Evolutionary conservation across 2,888 invertebrate genomes (phyloP).

Genomic region (Andrena dorsata): DNA sequence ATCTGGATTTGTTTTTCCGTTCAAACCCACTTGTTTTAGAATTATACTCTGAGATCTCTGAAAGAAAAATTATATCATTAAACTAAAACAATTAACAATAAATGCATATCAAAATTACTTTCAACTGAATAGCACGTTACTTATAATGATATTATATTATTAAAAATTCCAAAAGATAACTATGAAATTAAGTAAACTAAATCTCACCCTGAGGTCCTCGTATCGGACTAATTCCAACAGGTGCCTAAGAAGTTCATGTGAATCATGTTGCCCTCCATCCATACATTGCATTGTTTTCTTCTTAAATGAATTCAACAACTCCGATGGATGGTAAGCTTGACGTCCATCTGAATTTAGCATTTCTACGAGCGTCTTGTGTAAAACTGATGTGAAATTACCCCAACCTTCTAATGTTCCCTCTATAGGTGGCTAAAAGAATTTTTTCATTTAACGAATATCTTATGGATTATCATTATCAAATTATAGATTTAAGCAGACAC

Average conservation of each 20-base stretch:
- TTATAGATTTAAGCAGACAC: no score
- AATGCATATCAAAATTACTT: neutral
- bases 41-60: conserved; percentile 94
- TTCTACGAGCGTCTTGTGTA: conserved; percentile 90
- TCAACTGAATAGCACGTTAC: neutral
- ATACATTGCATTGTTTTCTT: conserved; percentile 93
- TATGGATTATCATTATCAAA: neutral
- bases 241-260: conserved; percentile 97
- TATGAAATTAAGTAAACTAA: neutral
- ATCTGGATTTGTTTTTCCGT: conserved; percentile 90
- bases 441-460: neutral
- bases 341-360: conserved; percentile 88
- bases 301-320: conserved; percentile 88
- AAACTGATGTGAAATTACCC: conserved; percentile 89
- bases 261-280: conserved; percentile 98
- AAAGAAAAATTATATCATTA: conserved; percentile 72
- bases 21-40: conserved; percentile 91
- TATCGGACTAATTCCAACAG: conserved; percentile 94
- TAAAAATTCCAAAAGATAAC: no score
- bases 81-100: neutral
- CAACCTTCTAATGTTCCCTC: conserved; percentile 89
- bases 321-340: conserved; percentile 89
- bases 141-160: no score
- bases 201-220: conserved; percentile 86
- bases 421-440: conserved; percentile 86